Percentiles rank a stretch among this genome's conserved stretches.
Conservation (phyloP, 2,888 invertebrate genomes). For the Muscina levida region DNA sequence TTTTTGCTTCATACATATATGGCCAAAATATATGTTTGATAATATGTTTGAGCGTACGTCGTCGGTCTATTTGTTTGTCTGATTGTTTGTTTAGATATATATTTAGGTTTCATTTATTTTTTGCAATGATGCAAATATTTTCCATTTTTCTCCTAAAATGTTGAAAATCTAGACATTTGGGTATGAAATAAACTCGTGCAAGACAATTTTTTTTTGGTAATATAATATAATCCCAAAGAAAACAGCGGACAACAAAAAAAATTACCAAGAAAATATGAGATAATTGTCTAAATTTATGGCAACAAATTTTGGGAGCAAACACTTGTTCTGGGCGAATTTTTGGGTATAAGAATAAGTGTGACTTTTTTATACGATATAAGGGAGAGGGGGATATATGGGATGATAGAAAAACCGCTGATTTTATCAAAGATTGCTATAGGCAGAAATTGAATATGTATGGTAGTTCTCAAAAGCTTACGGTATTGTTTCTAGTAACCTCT, state of each 20-base stretch:
- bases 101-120: not conserved
- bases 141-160: not conserved
- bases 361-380: too few relatives aligned
- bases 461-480: too few relatives aligned
- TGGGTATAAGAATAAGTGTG: too few relatives aligned
- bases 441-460: too few relatives aligned
- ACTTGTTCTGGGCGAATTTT: not conserved
- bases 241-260: not conserved
- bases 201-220: too few relatives aligned
- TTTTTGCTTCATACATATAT: not conserved
- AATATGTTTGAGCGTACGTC: too few relatives aligned
- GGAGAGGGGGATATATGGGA: too few relatives aligned
- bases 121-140: slow-evolving; percentile 6
- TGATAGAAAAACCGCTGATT: too few relatives aligned
- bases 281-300: slow-evolving; percentile 30
- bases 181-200: not conserved
- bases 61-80: not conserved
- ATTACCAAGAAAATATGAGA: slow-evolving; percentile 5
- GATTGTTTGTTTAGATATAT: not conserved
- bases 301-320: slow-evolving; percentile 12
- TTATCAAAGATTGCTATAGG: too few relatives aligned
- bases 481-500: too few relatives aligned
- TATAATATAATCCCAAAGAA: too few relatives aligned
- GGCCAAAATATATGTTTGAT: too few relatives aligned
- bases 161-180: not conserved